Evolutionary conservation across 2,113 vertebrate genomes (phyloP).

Genomic region (Callithrix jacchus): DNA sequence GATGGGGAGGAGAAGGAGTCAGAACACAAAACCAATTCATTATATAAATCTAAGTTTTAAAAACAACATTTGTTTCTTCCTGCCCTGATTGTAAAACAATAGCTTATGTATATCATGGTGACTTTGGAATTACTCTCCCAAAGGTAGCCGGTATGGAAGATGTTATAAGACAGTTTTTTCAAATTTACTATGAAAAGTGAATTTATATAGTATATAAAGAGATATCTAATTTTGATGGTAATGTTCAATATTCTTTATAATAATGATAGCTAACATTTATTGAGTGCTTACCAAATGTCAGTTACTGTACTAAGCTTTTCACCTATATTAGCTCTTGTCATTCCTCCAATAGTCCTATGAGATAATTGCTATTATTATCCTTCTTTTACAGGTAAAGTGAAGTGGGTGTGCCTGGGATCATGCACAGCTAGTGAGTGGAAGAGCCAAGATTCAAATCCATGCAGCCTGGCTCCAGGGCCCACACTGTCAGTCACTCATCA

Average conservation of each 20-base stretch:
- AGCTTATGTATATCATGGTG: neutral
- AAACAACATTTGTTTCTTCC: neutral
- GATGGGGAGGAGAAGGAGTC: neutral
- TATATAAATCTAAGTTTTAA: neutral
- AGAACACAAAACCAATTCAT: neutral
- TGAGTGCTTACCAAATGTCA: neutral
- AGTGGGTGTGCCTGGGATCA: neutral
- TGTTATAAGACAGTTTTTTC: neutral
- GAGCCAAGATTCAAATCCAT: neutral
- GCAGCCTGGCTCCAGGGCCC: neutral
- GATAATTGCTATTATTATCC: neutral
- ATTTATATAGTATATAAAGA: neutral
- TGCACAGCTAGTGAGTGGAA: neutral
- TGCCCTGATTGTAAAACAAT: neutral
- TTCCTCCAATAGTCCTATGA: neutral
- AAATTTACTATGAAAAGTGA: neutral
- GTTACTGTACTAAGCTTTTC: neutral
- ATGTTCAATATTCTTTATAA: neutral
- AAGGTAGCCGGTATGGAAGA: neutral
- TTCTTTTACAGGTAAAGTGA: neutral
- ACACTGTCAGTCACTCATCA: rapidly evolving
- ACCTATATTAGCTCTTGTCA: neutral
- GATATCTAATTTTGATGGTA: neutral
- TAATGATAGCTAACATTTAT: neutral
- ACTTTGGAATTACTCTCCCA: neutral